phyloP scores from a whole-genome alignment of 2,113 vertebrate genomes.

The Phyllostomus discolor region DNA sequence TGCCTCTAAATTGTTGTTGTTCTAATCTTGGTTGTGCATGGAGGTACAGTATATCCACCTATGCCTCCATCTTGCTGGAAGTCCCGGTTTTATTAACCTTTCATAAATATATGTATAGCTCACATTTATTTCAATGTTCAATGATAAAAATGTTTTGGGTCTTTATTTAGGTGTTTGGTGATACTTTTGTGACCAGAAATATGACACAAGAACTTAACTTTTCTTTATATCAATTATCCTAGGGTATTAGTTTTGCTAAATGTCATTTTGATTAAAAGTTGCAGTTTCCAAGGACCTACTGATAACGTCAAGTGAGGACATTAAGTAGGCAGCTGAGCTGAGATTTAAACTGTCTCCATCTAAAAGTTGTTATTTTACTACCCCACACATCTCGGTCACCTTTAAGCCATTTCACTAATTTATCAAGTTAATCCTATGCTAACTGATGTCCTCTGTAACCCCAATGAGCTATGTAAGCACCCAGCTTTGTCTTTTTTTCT shows the following conservation, averaged over 20 bases:
- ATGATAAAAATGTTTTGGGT: background rate
- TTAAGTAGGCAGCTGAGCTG: background rate
- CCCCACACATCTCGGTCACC: rapidly evolving
- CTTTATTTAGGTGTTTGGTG: background rate
- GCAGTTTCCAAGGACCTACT: background rate
- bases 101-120: background rate
- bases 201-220: background rate
- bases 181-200: background rate
- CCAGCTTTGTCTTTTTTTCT: background rate
- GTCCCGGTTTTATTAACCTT: background rate
- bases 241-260: background rate
- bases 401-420: background rate
- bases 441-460: background rate
- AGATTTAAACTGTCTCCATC: background rate
- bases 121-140: background rate
- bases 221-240: background rate
- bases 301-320: background rate
- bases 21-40: too few species aligned
- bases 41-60: too few species aligned
- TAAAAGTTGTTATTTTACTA: background rate
- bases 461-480: background rate
- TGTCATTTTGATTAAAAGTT: background rate
- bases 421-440: background rate
- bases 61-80: too few species aligned
- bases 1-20: too few species aligned